phyloP scores from a whole-genome alignment of 2,113 vertebrate species.

The Aldabrachelys gigantea region DNA sequence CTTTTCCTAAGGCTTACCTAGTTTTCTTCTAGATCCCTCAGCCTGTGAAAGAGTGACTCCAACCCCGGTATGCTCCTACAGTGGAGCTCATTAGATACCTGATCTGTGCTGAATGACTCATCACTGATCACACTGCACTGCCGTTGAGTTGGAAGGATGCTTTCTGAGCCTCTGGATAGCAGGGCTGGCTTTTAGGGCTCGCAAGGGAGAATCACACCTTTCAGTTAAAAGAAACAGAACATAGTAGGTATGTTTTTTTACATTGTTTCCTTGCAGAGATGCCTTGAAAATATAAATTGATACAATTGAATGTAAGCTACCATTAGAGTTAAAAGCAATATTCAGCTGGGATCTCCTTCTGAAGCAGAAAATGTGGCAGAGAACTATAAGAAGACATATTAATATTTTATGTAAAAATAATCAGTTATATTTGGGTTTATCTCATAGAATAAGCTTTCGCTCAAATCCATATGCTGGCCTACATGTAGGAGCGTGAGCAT shows the following conservation, averaged over 20 bases:
- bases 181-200: not conserved
- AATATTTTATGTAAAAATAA: not conserved
- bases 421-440: not conserved
- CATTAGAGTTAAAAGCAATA: not conserved
- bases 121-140: not conserved
- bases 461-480: not conserved
- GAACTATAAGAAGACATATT: not conserved
- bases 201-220: not conserved
- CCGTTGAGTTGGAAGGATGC: not conserved
- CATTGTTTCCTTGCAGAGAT: rapidly evolving
- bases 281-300: not conserved
- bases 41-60: not conserved
- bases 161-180: not conserved
- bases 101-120: not conserved
- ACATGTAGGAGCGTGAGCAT: not conserved
- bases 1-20: not conserved
- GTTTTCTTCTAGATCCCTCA: not conserved
- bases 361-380: not conserved
- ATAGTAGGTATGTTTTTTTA: not conserved
- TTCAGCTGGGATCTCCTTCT: not conserved
- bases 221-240: not conserved
- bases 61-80: not conserved
- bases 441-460: not conserved
- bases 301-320: not conserved
- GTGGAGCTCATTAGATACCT: not conserved